Conservation (phyloP, 2,113 vertebrate genomes). For the Indicator maculatus region DNA sequence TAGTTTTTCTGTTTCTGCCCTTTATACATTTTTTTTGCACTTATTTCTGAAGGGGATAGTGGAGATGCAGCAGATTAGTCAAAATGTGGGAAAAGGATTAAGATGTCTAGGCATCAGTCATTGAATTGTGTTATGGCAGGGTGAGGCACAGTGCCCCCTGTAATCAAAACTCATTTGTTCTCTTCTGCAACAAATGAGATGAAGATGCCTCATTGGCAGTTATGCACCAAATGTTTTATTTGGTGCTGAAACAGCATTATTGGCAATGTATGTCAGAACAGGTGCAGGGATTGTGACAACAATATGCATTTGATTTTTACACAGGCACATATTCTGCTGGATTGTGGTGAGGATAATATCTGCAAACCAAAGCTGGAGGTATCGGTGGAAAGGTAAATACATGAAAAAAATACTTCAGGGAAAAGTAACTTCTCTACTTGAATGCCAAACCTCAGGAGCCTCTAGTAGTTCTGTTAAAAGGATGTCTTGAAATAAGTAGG, state of each 20-base stretch:
- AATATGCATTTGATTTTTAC: neutral
- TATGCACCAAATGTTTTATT: neutral
- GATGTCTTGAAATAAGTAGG: neutral
- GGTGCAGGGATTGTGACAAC: neutral
- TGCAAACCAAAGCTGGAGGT: conserved; percentile 92
- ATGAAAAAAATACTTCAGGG: neutral
- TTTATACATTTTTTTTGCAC: neutral
- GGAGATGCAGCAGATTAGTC: neutral
- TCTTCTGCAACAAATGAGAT: neutral
- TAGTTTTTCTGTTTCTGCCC: neutral
- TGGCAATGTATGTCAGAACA: neutral
- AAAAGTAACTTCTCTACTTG: neutral
- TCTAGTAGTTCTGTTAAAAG: neutral
- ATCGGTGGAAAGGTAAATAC: conserved; percentile 84
- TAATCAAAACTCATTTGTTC: neutral
- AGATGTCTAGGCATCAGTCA: neutral
- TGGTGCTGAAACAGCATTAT: neutral
- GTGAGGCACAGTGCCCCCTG: neutral
- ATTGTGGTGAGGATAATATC: conserved; percentile 95
- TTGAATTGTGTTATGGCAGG: neutral
- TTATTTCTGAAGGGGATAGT: neutral
- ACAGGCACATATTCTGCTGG: conserved; percentile 93
- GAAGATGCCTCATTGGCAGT: neutral
- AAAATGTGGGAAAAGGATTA: neutral
- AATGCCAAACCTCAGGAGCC: neutral